Evolutionary conservation across 2,113 vertebrate genomes (phyloP), one percentile per base, ranked within the genome.

Genomic region (Datnioides undecimradiatus): DNA sequence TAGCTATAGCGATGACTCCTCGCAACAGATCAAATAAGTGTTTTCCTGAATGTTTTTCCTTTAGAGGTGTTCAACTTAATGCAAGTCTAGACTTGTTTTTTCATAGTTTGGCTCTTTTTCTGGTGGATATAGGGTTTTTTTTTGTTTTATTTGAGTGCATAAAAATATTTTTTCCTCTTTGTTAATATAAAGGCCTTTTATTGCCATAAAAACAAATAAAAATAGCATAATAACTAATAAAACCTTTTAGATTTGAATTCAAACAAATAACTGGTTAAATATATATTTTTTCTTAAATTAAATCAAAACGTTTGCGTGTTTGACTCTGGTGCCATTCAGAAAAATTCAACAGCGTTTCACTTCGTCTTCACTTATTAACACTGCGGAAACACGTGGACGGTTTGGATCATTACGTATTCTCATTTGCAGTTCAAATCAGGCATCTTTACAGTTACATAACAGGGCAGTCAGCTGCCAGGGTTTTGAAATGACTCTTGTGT

Each of bases 401-500:
- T 64, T 34, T 7, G 8, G 65, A 55, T 69, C 31, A 57, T 43
- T 45, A 8, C 41, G 57, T 9, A 11, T 29, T n/a, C 29, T 34
- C 57, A 19, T 33, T 45, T 60, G 34, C 11, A 31, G 49, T 17
- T 72, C n/a, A 36, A 76, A 57, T 45, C 27, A 51, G 31, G 13
- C 40, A 45, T 76, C 58, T 36, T 60, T 29, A 46, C 8, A 29
- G 54, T 82, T 80, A 71, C 51, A 62, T 81, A 81, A 88, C 46
- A 40, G 49, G 45, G 36, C 10, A 67, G 36, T 55, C 59, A 76
- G 76, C 66, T 84, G 67, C 38, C 60, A 19, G 48, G 33, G 27
- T 54, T 72, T 62, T 78, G 49, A 78, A 54, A 73, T 38, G 29
- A 71, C 64, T 68, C 55, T 38, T 41, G 17, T 76, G 49, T 77